Conservation (phyloP, 2,113 vertebrate species). For the Struthidea cinerea region DNA sequence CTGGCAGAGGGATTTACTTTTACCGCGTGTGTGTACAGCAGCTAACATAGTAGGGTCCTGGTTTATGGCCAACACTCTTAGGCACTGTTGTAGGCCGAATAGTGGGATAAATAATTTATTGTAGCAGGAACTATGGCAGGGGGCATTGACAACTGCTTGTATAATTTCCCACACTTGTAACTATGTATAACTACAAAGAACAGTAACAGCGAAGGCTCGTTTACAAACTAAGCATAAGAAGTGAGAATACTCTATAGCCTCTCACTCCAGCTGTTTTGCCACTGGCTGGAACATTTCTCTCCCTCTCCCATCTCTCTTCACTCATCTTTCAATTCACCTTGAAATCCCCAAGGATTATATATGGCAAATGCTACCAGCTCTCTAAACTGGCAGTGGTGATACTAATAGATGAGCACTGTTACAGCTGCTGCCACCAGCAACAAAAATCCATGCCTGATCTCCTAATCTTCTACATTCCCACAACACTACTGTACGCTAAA, state of each 20-base stretch:
- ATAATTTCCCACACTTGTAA: not conserved
- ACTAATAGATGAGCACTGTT: not conserved
- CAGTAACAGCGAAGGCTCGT: not conserved
- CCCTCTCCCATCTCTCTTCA: not conserved
- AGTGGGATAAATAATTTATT: not conserved
- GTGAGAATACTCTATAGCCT: not conserved
- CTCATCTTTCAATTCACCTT: constrained; percentile 1
- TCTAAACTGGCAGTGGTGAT: not conserved
- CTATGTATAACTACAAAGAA: not conserved
- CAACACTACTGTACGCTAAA: not conserved
- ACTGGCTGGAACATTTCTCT: not conserved
- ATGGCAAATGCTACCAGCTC: not conserved
- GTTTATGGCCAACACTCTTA: not conserved
- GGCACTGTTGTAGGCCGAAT: not conserved
- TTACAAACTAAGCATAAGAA: not conserved
- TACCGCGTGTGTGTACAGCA: not conserved
- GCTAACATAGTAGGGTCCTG: not conserved
- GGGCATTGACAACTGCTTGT: not conserved
- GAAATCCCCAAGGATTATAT: not conserved
- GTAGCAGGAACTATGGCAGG: not conserved
- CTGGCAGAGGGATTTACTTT: not conserved
- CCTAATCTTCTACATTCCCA: not conserved
- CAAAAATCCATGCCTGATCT: not conserved
- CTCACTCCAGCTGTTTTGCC: not conserved
- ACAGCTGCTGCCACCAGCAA: not conserved